Evolutionary conservation across 2,797 vertebrate species (phyloP).

Genomic region (Anguilla megastoma): DNA sequence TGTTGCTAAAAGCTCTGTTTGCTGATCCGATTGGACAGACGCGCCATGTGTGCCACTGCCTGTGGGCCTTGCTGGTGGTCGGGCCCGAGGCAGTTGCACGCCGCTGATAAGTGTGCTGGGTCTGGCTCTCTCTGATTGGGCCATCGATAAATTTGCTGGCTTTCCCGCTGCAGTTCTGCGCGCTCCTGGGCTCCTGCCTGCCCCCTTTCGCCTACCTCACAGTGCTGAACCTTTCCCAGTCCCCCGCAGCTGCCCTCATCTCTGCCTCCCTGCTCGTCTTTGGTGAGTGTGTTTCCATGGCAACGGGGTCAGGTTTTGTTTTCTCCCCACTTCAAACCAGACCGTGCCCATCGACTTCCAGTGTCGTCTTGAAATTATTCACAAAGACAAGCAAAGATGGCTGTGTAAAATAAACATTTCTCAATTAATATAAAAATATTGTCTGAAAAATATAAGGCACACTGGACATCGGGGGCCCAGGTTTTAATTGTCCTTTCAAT

Average conservation of each 20-base stretch:
- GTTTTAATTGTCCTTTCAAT: not conserved
- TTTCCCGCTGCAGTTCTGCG: conserved; percentile 80
- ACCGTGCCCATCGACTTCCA: not conserved
- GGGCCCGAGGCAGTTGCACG: not conserved
- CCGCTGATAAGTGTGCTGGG: not conserved
- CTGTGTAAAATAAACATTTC: not conserved
- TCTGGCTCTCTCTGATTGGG: not conserved
- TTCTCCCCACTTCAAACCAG: too few relatives aligned
- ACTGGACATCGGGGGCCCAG: not conserved
- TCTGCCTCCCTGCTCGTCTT: conserved; percentile 84
- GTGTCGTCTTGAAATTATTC: not conserved
- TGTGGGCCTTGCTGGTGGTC: not conserved
- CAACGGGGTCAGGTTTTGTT: not conserved
- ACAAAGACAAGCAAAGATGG: not conserved
- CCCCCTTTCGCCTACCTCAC: conserved; percentile 87
- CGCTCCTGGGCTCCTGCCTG: conserved; percentile 85
- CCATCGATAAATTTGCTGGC: not conserved
- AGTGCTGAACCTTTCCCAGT: conserved; percentile 84
- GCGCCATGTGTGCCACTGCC: not conserved
- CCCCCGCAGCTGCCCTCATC: conserved; percentile 81
- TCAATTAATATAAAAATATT: too few relatives aligned
- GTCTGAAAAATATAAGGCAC: not conserved
- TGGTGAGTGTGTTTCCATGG: conserved; percentile 73
- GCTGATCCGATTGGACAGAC: not conserved
- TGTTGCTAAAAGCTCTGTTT: not conserved